Percentiles rank a stretch among this genome's conserved stretches.
Evolutionary conservation across 1,140 invertebrate genomes (phyloP).

Genomic region (Aporrectodea caliginosa): DNA sequence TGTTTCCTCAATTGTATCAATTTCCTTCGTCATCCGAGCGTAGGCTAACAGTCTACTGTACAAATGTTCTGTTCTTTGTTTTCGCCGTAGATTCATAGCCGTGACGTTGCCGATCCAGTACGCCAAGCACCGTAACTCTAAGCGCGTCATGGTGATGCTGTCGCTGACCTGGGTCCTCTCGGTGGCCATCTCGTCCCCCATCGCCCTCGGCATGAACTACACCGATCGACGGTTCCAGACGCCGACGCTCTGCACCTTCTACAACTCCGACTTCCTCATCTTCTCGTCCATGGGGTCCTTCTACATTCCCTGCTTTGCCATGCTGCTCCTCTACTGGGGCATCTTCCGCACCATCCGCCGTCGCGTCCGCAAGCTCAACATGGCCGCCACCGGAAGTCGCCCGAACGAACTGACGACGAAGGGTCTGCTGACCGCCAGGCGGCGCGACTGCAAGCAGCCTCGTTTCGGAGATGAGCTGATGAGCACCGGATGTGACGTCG

Average conservation of each 20-base stretch:
- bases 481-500: background rate
- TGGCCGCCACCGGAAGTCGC: background rate
- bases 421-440: conserved; percentile 38
- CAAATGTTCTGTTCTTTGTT: background rate
- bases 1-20: too few species aligned
- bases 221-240: conserved; percentile 39
- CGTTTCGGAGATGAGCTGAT: background rate
- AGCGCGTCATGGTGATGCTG: conserved; percentile 89
- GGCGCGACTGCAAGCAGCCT: conserved; percentile 56
- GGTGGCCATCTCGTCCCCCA: conserved; percentile 88
- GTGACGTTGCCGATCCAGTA: conserved; percentile 98
- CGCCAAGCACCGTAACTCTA: conserved; percentile 95
- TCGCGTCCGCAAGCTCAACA: conserved; percentile 56
- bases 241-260: conserved; percentile 75
- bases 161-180: conserved; percentile 95
- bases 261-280: conserved; percentile 96
- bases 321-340: conserved; percentile 97
- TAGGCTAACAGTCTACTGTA: background rate
- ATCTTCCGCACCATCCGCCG: conserved; percentile 88
- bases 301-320: conserved; percentile 97
- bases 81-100: conserved; percentile 80
- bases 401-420: conserved; percentile 33
- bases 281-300: conserved; percentile 97
- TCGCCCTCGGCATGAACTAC: conserved; percentile 86
- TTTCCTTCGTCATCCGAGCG: background rate